A percentile compares a stretch with the other conserved stretches of the same genome.
Conservation (phyloP, 2,888 invertebrate species). For the Danaus chrysippus region DNA sequence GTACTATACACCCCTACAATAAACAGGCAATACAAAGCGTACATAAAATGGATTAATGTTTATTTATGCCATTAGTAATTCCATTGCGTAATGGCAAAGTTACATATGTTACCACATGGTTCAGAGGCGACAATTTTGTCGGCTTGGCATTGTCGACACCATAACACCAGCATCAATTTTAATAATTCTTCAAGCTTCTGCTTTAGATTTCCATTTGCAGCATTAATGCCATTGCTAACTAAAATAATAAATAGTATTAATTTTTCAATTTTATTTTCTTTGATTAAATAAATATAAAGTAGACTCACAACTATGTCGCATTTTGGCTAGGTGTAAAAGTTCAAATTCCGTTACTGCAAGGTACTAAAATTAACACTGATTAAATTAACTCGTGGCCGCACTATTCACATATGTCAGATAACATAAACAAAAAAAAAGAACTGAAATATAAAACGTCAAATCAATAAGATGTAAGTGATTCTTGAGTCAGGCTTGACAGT, state of each 20-base stretch:
- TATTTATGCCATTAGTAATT: not conserved
- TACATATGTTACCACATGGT: slow-evolving; percentile 70
- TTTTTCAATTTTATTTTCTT: slow-evolving; percentile 20
- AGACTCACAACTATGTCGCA: slow-evolving; percentile 67
- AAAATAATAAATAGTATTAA: slow-evolving; percentile 46
- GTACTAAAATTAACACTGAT: not conserved
- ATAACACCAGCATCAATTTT: slow-evolving; percentile 89
- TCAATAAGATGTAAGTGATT: slow-evolving; percentile 56
- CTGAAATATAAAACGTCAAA: slow-evolving; percentile 49
- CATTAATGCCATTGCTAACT: slow-evolving; percentile 61
- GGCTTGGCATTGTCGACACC: slow-evolving; percentile 88
- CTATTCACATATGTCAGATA: slow-evolving; percentile 51
- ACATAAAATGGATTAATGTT: slow-evolving; percentile 29
- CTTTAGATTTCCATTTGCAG: slow-evolving; percentile 61
- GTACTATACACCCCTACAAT: not conserved
- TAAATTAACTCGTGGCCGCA: slow-evolving; percentile 35
- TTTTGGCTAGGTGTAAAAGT: slow-evolving; percentile 34
- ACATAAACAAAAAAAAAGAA: slow-evolving; percentile 36
- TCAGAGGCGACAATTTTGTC: slow-evolving; percentile 81
- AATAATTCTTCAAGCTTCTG: slow-evolving; percentile 87
- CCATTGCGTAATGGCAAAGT: slow-evolving; percentile 9
- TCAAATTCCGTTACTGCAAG: slow-evolving; percentile 19
- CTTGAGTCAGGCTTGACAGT: slow-evolving; percentile 48
- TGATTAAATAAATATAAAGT: slow-evolving; percentile 18
- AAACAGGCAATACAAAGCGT: not conserved